These are phyloP conservation scores for Morpho helenor DNA, from an alignment of 2,888 invertebrate species.

Conservation along the genomic window DNA sequence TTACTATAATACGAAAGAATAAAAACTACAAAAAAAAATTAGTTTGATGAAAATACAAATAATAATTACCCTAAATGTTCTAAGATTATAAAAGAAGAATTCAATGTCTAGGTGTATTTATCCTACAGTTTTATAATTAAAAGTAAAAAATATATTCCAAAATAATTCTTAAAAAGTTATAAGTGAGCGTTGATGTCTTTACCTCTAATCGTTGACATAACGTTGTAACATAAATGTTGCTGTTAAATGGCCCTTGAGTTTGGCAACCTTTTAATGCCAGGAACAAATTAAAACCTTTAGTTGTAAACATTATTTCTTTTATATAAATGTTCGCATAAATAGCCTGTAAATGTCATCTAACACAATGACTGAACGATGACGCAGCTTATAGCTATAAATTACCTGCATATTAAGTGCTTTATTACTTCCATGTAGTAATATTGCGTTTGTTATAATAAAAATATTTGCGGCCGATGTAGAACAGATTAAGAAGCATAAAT, in stretches of 20 bases:
- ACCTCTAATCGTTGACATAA: constrained; percentile 4
- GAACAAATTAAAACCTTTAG: not conserved
- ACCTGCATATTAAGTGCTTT: constrained; percentile 23
- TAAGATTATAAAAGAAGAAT: too few relatives aligned
- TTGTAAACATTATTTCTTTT: constrained; percentile 13
- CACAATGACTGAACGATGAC: constrained; percentile 23
- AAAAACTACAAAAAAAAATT: not conserved
- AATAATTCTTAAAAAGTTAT: not conserved
- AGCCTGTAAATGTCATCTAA: constrained; percentile 17
- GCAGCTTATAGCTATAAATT: constrained; percentile 26
- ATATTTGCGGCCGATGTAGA: constrained; percentile 16
- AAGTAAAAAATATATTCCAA: too few relatives aligned
- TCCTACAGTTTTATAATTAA: too few relatives aligned
- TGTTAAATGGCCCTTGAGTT: not conserved
- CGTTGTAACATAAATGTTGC: not conserved
- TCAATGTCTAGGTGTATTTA: too few relatives aligned
- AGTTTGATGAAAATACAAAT: too few relatives aligned
- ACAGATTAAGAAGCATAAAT: constrained; percentile 19
- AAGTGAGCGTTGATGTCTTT: constrained; percentile 23
- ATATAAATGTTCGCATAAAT: constrained; percentile 29
- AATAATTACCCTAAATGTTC: too few relatives aligned
- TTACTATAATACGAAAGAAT: not conserved
- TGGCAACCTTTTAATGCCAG: not conserved
- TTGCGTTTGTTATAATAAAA: constrained; percentile 19
- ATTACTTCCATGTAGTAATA: constrained; percentile 27